These are phyloP conservation scores for Pogonophryne albipinna DNA, from an alignment of 2,797 vertebrate genomes.

Conservation along the genomic window DNA sequence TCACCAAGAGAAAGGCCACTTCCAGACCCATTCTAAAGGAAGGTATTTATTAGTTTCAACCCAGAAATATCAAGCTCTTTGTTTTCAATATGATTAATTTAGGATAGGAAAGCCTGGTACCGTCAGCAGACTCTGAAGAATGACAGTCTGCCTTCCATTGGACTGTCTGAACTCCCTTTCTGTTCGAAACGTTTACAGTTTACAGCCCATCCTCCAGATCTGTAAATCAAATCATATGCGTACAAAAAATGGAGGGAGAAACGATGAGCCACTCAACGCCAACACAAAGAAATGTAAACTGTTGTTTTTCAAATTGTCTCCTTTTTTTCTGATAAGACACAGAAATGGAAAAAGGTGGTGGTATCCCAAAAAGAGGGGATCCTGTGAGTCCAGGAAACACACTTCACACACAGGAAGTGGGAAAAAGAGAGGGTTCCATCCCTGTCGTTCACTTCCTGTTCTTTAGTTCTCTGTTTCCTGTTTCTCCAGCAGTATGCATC, in stretches of 20 bases:
- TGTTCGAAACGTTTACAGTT: constrained; percentile 40
- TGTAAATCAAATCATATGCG: constrained; percentile 59
- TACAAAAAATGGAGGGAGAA: constrained; percentile 54
- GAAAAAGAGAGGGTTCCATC: constrained; percentile 39
- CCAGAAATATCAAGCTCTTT: constrained; percentile 21
- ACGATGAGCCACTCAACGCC: constrained; percentile 59
- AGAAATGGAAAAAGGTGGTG: constrained; percentile 66
- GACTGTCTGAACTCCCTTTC: constrained; percentile 1
- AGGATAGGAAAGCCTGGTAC: constrained; percentile 29
- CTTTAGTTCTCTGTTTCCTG: constrained; percentile 24
- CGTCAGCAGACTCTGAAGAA: not conserved
- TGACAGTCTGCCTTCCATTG: constrained; percentile 6
- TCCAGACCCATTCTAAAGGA: constrained; percentile 6
- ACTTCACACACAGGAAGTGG: constrained; percentile 47
- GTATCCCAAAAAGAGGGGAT: constrained; percentile 49
- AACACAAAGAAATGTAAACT: constrained; percentile 67
- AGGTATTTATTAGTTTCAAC: constrained; percentile 13
- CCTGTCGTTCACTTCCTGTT: constrained; percentile 29
- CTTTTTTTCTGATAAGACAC: constrained; percentile 64
- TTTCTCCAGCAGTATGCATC: constrained; percentile 42
- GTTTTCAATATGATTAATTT: constrained; percentile 3
- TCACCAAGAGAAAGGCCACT: not conserved
- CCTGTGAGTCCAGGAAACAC: constrained; percentile 57
- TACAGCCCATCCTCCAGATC: constrained; percentile 40
- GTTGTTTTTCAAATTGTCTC: constrained; percentile 47